Percentiles rank a stretch among this genome's conserved stretches.
Conservation (phyloP, 2,113 vertebrate species). For the Chlamydotis undulata region DNA sequence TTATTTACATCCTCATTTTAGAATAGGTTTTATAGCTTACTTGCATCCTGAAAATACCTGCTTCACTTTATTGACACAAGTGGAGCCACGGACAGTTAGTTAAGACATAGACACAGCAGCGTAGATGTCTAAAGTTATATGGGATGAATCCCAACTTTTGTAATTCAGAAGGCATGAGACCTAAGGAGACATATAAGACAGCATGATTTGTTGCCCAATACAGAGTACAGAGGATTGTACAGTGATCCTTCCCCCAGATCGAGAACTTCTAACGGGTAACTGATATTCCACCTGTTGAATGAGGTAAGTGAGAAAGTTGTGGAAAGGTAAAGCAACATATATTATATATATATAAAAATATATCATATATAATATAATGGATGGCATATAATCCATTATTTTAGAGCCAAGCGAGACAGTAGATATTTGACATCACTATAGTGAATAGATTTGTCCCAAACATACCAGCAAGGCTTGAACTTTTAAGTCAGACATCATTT, state of each 20-base stretch:
- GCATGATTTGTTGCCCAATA: background rate
- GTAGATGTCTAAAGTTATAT: background rate
- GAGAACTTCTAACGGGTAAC: background rate
- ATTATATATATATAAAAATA: background rate
- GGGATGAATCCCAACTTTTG: background rate
- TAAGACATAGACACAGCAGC: background rate
- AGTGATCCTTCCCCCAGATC: background rate
- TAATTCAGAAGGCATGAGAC: background rate
- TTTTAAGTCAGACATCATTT: background rate
- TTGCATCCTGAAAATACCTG: background rate
- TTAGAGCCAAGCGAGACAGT: background rate
- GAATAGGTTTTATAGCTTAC: background rate
- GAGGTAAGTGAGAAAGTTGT: background rate
- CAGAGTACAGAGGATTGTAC: background rate
- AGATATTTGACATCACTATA: background rate
- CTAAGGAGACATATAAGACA: background rate
- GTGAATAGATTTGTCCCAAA: background rate
- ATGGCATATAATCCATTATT: background rate
- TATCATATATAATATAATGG: background rate
- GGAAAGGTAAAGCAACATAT: background rate
- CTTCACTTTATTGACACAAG: background rate
- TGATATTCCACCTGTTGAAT: background rate
- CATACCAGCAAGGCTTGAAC: background rate
- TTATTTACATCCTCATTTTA: background rate
- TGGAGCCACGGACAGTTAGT: background rate